Conservation (phyloP, 2,797 vertebrate genomes). For the Passerculus sandwichensis region DNA sequence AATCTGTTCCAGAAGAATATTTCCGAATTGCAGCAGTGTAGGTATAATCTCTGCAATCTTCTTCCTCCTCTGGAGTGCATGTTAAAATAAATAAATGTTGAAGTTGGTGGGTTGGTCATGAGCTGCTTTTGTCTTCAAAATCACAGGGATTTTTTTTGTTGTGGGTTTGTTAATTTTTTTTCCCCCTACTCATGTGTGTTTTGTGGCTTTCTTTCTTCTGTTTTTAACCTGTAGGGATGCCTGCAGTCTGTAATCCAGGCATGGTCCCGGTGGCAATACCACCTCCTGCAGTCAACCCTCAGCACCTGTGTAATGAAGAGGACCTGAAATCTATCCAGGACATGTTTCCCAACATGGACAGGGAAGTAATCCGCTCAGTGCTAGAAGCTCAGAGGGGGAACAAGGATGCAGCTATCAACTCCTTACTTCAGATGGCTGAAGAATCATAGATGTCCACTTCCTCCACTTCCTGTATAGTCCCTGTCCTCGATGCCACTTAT, state of each 20-base stretch:
- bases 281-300: constrained; percentile 76
- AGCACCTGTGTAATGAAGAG: constrained; percentile 84
- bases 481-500: constrained; percentile 11
- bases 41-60: background rate
- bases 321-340: constrained; percentile 94
- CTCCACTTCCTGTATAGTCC: background rate
- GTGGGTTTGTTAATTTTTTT: background rate
- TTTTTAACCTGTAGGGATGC: constrained; percentile 81
- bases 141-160: background rate
- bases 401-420: constrained; percentile 94
- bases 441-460: constrained; percentile 83
- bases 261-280: constrained; percentile 88
- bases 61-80: background rate
- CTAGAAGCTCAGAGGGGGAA: constrained; percentile 93
- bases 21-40: background rate
- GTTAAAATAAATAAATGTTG: background rate
- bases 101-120: background rate
- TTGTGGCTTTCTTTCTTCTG: background rate
- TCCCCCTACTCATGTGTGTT: background rate
- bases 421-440: constrained; percentile 94
- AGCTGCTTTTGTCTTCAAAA: background rate
- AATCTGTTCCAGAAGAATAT: background rate
- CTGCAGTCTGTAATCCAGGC: constrained; percentile 90
- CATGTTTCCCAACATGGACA: constrained; percentile 97
- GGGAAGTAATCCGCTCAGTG: constrained; percentile 93